Percentiles rank a stretch among this genome's conserved stretches.
Evolutionary conservation across 2,888 invertebrate species (phyloP).

Genomic region (Pantelozetes paolii): DNA sequence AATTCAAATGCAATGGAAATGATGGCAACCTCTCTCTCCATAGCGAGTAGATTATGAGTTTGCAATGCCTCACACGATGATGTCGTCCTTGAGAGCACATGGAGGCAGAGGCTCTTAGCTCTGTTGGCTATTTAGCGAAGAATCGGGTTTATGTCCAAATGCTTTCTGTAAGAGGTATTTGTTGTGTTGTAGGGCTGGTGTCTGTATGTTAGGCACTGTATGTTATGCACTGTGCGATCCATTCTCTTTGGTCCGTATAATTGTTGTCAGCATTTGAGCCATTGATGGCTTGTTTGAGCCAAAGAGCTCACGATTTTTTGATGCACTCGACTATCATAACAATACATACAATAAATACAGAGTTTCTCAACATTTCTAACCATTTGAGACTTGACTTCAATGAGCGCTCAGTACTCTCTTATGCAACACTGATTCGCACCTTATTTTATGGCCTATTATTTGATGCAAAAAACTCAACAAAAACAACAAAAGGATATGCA

Average conservation of each 20-base stretch:
- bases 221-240: conserved; percentile 2
- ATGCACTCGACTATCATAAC: background rate
- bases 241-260: conserved; percentile 27
- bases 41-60: background rate
- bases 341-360: background rate
- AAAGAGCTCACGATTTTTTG: conserved; percentile 16
- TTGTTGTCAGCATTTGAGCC: conserved; percentile 15
- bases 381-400: conserved; percentile 6
- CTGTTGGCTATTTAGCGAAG: background rate
- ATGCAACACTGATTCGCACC: conserved; percentile 25
- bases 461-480: background rate
- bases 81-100: conserved; percentile 20
- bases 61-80: background rate
- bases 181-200: background rate
- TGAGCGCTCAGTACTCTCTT: background rate
- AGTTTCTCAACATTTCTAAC: background rate
- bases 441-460: conserved; percentile 8
- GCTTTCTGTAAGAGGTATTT: background rate
- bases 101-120: background rate
- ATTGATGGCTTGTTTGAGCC: conserved; percentile 25
- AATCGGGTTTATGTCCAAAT: conserved; percentile 15
- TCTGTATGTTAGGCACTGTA: background rate
- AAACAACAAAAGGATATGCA: background rate
- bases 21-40: background rate
- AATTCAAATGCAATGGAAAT: background rate